phyloP scores from a whole-genome alignment of 2,797 vertebrate genomes.

The Myripristis jacobus region DNA sequence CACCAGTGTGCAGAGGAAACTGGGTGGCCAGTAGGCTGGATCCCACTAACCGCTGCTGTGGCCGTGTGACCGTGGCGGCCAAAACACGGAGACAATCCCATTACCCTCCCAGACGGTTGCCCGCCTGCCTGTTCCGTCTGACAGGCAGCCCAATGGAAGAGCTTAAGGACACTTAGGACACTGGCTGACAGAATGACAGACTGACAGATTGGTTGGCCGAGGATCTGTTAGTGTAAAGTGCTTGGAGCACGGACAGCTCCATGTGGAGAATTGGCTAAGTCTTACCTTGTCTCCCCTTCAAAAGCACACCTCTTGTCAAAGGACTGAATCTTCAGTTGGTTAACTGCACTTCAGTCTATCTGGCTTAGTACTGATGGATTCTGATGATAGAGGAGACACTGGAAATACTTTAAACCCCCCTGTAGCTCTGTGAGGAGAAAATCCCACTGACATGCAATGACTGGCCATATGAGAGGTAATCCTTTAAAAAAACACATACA shows the following conservation, averaged over 20 bases:
- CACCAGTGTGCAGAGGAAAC: conserved; percentile 53
- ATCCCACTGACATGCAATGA: conserved; percentile 24
- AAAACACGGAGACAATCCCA: conserved; percentile 81
- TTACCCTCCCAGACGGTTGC: conserved; percentile 78
- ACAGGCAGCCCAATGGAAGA: conserved; percentile 50
- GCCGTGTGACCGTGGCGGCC: no score
- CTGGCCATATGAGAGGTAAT: conserved; percentile 29
- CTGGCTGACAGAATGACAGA: conserved; percentile 48
- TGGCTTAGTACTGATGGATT: conserved; percentile 56
- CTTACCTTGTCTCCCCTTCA: conserved; percentile 40
- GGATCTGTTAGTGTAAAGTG: conserved; percentile 40
- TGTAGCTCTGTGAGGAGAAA: conserved; percentile 16
- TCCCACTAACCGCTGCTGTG: conserved; percentile 77
- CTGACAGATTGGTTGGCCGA: conserved; percentile 44
- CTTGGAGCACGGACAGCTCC: conserved; percentile 21
- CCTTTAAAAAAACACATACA: conserved; percentile 29
- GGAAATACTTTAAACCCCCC: conserved; percentile 9
- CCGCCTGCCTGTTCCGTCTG: conserved; percentile 43
- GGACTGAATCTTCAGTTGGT: conserved; percentile 23
- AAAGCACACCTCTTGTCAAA: conserved; percentile 34
- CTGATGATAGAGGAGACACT: conserved; percentile 27
- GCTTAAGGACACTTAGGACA: conserved; percentile 69
- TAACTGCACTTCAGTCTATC: conserved; percentile 44
- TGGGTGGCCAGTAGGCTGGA: conserved; percentile 81
- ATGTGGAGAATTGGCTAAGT: conserved; percentile 23